Conservation (phyloP, 2,888 invertebrate genomes). For the Catotricha subobsoleta region DNA sequence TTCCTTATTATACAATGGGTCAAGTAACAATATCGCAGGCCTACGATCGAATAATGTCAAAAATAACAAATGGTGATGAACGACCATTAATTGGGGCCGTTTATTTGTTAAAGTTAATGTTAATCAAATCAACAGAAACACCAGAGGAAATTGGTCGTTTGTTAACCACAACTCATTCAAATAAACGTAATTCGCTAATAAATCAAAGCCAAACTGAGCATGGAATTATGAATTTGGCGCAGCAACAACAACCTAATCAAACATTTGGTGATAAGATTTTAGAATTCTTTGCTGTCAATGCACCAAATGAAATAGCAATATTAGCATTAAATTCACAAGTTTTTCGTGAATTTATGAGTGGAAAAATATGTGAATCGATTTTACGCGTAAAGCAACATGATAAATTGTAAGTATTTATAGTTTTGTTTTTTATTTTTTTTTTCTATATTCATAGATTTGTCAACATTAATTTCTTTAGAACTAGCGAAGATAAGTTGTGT, state of each 20-base stretch:
- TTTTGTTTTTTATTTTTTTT: not conserved
- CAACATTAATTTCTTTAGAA: slow-evolving; percentile 1
- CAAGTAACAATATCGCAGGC: slow-evolving; percentile 33
- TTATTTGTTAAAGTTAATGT: slow-evolving; percentile 5
- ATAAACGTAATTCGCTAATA: too few relatives aligned
- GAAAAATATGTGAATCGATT: slow-evolving; percentile 4
- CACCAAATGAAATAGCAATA: slow-evolving; percentile 21
- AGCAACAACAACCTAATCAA: too few relatives aligned
- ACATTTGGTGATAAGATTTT: slow-evolving; percentile 14
- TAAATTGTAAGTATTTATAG: slow-evolving; percentile 1
- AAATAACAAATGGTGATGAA: not conserved
- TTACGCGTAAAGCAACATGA: not conserved
- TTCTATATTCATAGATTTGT: not conserved
- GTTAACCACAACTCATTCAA: not conserved
- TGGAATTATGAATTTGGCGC: too few relatives aligned
- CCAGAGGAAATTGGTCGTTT: slow-evolving; percentile 5
- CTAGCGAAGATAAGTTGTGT: slow-evolving; percentile 8
- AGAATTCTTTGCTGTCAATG: slow-evolving; percentile 20
- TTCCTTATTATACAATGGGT: slow-evolving; percentile 38
- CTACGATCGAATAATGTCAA: slow-evolving; percentile 21
- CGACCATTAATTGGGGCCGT: not conserved
- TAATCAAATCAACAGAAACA: slow-evolving; percentile 1
- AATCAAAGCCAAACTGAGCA: too few relatives aligned
- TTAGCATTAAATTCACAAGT: slow-evolving; percentile 20
- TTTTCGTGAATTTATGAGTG: slow-evolving; percentile 6